Conservation (phyloP, 2,888 invertebrate species). For the Aphrophora alni region DNA sequence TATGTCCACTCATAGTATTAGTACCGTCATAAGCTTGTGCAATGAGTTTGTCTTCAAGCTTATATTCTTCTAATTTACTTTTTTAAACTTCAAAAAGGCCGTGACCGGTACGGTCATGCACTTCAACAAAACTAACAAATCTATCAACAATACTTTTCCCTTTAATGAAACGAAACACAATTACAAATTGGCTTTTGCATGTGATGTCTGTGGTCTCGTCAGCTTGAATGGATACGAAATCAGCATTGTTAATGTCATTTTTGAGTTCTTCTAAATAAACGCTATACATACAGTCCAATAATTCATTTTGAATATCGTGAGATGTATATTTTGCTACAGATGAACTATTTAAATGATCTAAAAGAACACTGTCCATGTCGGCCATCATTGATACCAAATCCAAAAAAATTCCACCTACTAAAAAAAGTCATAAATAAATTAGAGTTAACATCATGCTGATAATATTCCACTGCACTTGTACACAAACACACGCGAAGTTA, state of each 20-base stretch:
- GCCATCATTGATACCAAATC: conserved; percentile 1
- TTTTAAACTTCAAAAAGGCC: conserved; percentile 21
- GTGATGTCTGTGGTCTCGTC: background rate
- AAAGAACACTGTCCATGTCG: background rate
- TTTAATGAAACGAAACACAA: conserved; percentile 24
- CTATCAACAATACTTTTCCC: background rate
- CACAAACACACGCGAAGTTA: too few relatives aligned
- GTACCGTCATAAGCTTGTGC: conserved; percentile 16
- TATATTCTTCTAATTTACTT: conserved; percentile 9
- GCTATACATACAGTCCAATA: conserved; percentile 11
- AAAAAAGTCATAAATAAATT: too few relatives aligned
- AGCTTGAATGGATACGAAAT: conserved; percentile 21
- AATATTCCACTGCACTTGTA: too few relatives aligned
- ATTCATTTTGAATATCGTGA: conserved; percentile 17
- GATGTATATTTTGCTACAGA: background rate
- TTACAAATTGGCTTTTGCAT: conserved; percentile 15
- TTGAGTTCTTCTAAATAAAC: conserved; percentile 23
- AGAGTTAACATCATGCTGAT: too few relatives aligned
- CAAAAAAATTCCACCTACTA: background rate
- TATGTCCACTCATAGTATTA: conserved; percentile 6
- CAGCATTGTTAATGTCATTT: background rate
- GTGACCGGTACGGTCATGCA: background rate
- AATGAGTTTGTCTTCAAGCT: conserved; percentile 12
- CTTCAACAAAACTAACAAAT: conserved; percentile 15
- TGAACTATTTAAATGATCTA: conserved; percentile 7